Conservation (phyloP, 2,113 vertebrate genomes). For the Chauna torquata region DNA sequence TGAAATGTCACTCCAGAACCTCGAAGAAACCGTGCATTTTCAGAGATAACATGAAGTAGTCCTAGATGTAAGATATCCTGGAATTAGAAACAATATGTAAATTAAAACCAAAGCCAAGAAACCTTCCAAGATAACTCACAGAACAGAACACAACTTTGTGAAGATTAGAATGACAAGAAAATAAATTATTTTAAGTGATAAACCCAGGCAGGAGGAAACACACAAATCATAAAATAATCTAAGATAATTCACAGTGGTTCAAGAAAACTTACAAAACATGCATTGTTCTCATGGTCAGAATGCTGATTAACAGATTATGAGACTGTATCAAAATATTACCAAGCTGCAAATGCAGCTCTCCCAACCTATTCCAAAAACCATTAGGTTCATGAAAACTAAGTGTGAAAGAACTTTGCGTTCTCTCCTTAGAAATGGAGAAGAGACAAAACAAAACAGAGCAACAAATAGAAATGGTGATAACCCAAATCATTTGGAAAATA, state of each 20-base stretch:
- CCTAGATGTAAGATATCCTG: neutral
- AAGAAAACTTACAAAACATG: neutral
- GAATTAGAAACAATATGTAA: neutral
- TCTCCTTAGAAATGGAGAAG: neutral
- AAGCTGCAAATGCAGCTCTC: neutral
- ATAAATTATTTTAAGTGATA: neutral
- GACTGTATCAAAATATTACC: neutral
- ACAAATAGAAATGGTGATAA: neutral
- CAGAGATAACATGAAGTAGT: neutral
- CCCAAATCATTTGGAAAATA: neutral
- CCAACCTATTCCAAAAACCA: neutral
- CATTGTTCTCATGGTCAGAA: neutral
- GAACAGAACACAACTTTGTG: neutral
- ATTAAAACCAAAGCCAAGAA: constrained; percentile 16
- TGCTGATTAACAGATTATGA: neutral
- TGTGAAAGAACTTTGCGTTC: neutral
- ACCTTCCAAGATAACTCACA: neutral
- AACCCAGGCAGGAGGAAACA: neutral
- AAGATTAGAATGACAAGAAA: neutral
- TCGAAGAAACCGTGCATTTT: neutral
- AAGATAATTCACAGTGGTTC: neutral
- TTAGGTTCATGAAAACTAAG: neutral
- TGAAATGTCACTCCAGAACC: neutral
- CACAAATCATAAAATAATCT: neutral
- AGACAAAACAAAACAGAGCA: neutral